Percentiles rank a stretch among this genome's conserved stretches.
Conservation (phyloP, 2,888 invertebrate species). For the Falcaria lacertinaria region DNA sequence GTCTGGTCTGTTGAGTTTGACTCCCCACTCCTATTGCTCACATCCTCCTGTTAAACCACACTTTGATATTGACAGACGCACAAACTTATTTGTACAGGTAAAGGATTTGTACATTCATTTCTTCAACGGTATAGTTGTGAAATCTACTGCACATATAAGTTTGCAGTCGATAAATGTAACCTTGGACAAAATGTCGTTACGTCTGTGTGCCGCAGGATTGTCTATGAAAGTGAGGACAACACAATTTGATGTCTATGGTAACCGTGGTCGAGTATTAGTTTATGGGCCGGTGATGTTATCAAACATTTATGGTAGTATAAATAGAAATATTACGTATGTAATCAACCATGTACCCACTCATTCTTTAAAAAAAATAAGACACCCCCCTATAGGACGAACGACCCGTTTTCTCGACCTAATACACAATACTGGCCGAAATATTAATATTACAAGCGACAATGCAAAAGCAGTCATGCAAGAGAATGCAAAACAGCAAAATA, state of each 20-base stretch:
- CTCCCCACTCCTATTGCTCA: slow-evolving; percentile 63
- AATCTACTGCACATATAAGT: slow-evolving; percentile 37
- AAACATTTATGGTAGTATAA: slow-evolving; percentile 15
- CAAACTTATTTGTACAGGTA: slow-evolving; percentile 47
- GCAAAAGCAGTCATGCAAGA: neutral
- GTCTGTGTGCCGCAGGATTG: slow-evolving; percentile 48
- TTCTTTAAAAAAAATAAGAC: too few relatives aligned
- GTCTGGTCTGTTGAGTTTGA: slow-evolving; percentile 58
- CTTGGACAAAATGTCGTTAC: slow-evolving; percentile 13
- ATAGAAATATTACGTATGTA: slow-evolving; percentile 14
- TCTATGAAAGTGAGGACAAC: slow-evolving; percentile 71
- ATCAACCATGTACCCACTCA: slow-evolving; percentile 25
- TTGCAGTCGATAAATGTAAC: slow-evolving; percentile 23
- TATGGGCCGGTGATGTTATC: slow-evolving; percentile 12
- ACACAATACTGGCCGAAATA: too few relatives aligned
- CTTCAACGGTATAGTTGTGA: neutral
- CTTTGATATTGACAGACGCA: slow-evolving; percentile 46
- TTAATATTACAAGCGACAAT: neutral
- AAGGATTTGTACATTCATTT: neutral
- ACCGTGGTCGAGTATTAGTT: slow-evolving; percentile 30
- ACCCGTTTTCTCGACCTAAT: too few relatives aligned
- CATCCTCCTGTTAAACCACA: slow-evolving; percentile 72
- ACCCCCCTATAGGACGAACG: too few relatives aligned
- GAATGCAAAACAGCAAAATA: neutral
- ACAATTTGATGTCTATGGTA: slow-evolving; percentile 46